Percentiles rank a stretch among this genome's conserved stretches.
Conservation (phyloP, 2,113 vertebrate genomes). For the Mobula birostris region DNA sequence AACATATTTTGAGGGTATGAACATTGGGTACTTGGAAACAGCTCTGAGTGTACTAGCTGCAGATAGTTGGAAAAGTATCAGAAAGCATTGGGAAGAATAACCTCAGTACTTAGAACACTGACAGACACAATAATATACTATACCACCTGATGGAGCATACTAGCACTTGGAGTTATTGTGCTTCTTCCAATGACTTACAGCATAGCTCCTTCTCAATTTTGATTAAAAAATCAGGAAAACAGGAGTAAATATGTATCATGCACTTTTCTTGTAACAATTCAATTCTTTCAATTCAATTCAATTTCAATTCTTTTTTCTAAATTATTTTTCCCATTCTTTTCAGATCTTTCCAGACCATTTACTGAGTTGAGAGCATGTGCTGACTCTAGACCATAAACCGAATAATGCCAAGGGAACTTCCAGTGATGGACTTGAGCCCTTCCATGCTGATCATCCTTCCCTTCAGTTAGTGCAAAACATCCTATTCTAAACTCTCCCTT, state of each 20-base stretch:
- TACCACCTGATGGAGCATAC: neutral
- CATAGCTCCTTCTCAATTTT: neutral
- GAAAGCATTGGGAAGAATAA: neutral
- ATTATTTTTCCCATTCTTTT: neutral
- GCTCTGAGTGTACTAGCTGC: neutral
- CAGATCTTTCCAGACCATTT: neutral
- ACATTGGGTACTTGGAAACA: conserved; percentile 24
- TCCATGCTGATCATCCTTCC: neutral
- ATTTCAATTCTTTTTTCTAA: neutral
- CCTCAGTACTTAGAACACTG: neutral
- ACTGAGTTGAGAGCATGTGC: neutral
- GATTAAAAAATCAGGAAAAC: neutral
- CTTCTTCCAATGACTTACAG: neutral
- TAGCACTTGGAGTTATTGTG: neutral
- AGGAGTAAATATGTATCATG: neutral
- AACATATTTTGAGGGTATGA: conserved; percentile 3
- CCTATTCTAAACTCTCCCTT: neutral
- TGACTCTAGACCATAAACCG: too few species aligned
- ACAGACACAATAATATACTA: neutral
- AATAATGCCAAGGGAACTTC: neutral
- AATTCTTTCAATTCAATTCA: too few species aligned
- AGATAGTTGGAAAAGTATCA: conserved; percentile 1
- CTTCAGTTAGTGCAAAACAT: neutral
- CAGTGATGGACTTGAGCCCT: neutral
- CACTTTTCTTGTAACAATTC: neutral